Conservation (phyloP, 2,888 invertebrate species). For the Ischnus inquisitorius region DNA sequence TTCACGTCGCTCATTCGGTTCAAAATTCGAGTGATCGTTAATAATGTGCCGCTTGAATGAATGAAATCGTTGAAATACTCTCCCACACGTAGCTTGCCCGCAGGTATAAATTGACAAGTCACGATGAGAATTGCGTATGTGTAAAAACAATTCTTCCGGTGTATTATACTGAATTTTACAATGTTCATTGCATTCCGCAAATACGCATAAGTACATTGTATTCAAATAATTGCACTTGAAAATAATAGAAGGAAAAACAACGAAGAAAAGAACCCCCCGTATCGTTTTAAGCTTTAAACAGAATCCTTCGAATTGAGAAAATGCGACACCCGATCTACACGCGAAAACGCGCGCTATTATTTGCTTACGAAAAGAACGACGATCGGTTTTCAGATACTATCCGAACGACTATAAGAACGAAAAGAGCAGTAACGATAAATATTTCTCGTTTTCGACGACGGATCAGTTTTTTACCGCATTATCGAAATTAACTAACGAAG, state of each 20-base stretch:
- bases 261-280: background rate
- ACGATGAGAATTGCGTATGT: background rate
- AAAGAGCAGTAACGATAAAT: too few species aligned
- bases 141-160: background rate
- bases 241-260: too few species aligned
- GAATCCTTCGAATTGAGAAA: too few species aligned
- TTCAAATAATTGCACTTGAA: too few species aligned
- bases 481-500: too few species aligned
- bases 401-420: too few species aligned
- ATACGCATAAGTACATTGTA: background rate
- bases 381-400: too few species aligned
- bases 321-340: too few species aligned
- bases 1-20: background rate
- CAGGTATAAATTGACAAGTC: background rate
- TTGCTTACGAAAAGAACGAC: too few species aligned
- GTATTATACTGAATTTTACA: background rate
- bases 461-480: too few species aligned
- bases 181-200: background rate
- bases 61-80: constrained; percentile 5
- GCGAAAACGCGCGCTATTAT: background rate
- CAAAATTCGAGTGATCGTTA: background rate
- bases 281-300: too few species aligned
- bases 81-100: background rate
- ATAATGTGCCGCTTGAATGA: background rate
- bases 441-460: too few species aligned